Base-by-base conservation (phyloP, 2,113 vertebrate species). In the Syrmaticus mikado region DNA sequence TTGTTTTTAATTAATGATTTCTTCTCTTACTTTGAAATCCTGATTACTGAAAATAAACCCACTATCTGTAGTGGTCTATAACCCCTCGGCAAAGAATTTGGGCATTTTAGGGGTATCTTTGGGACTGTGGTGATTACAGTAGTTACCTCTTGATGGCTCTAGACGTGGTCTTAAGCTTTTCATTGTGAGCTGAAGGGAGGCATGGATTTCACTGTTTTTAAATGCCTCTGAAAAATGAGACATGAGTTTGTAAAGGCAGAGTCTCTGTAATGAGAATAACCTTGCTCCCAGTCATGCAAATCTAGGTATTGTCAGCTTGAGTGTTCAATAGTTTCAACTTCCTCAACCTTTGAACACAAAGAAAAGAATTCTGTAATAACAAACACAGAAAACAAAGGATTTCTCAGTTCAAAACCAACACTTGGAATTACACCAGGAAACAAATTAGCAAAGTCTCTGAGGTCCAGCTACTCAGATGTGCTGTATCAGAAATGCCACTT, bases 371-470 rank as follows among this genome's bases (percentile, higher is more conserved):
- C 65, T 65, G 30, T 38, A 64, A 64, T 72, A 95, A 27, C 7
- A n/a, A 70, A 52, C 14, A 18, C 46, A 85, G 70, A 61, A 88
- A 78, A 83, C 38, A 60, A 74, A 91, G 34, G 32, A 28, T 88
- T 91, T 90, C 68, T 92, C 62, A 25, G 46, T 58, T 95, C 52
- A 83, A 90, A 94, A 34, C 21, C 55, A 74, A 36, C 52, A 32
- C 88, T 88, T 95, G 88, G 73, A 88, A 90, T 90, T 83, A 83
- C 38, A 94, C 87, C 79, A 82, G 75, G 64, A 95, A 91, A 77
- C 75, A 70, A 95, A 91, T 90, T 67, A 90, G 21, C 32, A 36
- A 45, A 2, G 61, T 78, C 76, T 96, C 85, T 82, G 45, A 88
- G 85, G 87, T 94, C 80, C 94, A 71, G 60, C 85, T 92, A 13